phyloP scores from a whole-genome alignment of 2,113 vertebrate species.

The Ictalurus punctatus region DNA sequence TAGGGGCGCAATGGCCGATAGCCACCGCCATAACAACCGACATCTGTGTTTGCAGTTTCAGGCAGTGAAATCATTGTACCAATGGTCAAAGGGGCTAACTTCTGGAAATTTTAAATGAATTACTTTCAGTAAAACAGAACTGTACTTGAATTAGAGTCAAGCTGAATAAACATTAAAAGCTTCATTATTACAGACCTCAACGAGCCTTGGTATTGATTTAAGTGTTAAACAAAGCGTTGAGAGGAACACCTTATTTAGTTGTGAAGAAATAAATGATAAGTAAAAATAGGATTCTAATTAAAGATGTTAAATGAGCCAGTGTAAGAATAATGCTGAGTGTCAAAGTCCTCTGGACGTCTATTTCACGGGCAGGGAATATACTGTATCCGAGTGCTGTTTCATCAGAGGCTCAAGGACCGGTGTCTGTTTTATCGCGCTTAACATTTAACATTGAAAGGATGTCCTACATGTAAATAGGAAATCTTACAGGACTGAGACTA shows the following conservation, averaged over 20 bases:
- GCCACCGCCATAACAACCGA: conserved; percentile 52
- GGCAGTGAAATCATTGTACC: conserved; percentile 34
- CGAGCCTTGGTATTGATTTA: background rate
- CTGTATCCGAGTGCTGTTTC: background rate
- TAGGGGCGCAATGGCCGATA: conserved; percentile 21
- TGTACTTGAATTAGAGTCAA: conserved; percentile 1
- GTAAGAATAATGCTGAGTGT: background rate
- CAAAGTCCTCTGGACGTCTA: background rate
- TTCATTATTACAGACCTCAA: background rate
- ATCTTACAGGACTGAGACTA: background rate
- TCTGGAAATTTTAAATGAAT: conserved; percentile 26
- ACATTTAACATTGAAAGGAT: background rate
- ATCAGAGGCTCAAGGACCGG: background rate
- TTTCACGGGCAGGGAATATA: background rate
- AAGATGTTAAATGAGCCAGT: background rate
- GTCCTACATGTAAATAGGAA: background rate
- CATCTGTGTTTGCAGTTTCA: conserved; percentile 51
- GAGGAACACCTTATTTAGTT: background rate
- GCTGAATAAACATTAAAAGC: background rate
- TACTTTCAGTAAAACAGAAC: background rate
- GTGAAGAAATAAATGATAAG: background rate
- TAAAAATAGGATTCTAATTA: background rate
- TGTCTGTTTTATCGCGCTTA: background rate
- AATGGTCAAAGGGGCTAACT: conserved; percentile 8
- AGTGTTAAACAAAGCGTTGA: background rate